A percentile compares a stretch with the other conserved stretches of the same genome.
Evolutionary conservation across 2,888 invertebrate genomes (phyloP).

Genomic region (Acanthacorydalis orientalis): DNA sequence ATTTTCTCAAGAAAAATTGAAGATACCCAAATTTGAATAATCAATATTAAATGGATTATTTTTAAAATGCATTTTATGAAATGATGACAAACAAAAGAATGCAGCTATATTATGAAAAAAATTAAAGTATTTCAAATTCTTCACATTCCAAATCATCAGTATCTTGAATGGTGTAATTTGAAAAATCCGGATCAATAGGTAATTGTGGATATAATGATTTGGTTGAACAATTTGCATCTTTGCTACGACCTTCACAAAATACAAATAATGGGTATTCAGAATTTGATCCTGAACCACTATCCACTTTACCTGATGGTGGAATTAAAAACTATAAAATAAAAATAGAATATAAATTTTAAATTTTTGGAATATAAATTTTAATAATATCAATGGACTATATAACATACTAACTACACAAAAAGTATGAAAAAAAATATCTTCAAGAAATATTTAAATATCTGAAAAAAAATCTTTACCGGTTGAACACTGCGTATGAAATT

Average conservation of each 20-base stretch:
- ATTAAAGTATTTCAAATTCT: conserved; percentile 52
- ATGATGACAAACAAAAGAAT: too few species aligned
- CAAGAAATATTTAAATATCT: background rate
- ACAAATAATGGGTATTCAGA: conserved; percentile 72
- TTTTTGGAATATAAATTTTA: too few species aligned
- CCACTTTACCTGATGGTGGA: conserved; percentile 18
- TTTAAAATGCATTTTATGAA: too few species aligned
- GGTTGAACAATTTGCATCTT: conserved; percentile 25
- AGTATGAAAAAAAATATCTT: too few species aligned
- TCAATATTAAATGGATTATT: too few species aligned
- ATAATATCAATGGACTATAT: conserved; percentile 1
- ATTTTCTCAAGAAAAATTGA: too few species aligned
- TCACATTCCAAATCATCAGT: conserved; percentile 53
- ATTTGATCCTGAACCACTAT: conserved; percentile 16
- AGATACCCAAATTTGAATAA: too few species aligned
- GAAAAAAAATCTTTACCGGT: conserved; percentile 29
- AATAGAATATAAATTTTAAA: too few species aligned
- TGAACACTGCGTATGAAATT: conserved; percentile 53
- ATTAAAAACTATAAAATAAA: conserved; percentile 29
- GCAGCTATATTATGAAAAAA: background rate
- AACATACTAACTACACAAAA: too few species aligned
- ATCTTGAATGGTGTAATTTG: conserved; percentile 22
- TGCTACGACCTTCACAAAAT: conserved; percentile 54
- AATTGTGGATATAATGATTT: conserved; percentile 15
- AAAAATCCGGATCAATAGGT: conserved; percentile 14